Evolutionary conservation across 2,113 vertebrate genomes (phyloP).

Genomic region (Myotis lucifugus): DNA sequence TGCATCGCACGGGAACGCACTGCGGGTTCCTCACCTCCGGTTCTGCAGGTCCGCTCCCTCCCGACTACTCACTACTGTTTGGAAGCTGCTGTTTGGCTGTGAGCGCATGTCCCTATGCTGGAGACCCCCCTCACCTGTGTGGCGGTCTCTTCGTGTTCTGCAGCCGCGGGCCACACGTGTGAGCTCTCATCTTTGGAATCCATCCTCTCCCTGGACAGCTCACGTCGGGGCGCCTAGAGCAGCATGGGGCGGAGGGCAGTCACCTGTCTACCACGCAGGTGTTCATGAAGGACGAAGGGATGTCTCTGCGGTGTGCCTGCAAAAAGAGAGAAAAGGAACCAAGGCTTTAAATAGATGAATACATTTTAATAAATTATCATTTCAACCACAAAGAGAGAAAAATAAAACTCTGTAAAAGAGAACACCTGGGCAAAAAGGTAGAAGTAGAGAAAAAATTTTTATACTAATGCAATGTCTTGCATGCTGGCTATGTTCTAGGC

Average conservation of each 20-base stretch:
- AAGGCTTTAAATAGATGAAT: conserved; percentile 42
- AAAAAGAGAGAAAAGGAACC: conserved; percentile 29
- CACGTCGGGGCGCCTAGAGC: conserved; percentile 54
- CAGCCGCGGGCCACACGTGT: conserved; percentile 84
- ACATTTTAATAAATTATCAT: background rate
- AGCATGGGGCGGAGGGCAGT: conserved; percentile 61
- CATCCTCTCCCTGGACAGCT: conserved; percentile 77
- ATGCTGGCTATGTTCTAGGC: background rate
- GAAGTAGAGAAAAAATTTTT: conserved; percentile 25
- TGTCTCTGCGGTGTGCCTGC: conserved; percentile 75
- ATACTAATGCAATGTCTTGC: background rate
- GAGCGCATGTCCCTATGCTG: background rate
- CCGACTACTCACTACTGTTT: background rate
- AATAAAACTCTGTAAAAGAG: background rate
- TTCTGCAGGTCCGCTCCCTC: background rate
- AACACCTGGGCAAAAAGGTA: background rate
- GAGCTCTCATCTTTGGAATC: conserved; percentile 86
- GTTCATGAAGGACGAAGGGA: conserved; percentile 60
- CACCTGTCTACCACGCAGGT: conserved; percentile 76
- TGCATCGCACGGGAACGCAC: background rate
- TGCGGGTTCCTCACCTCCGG: background rate
- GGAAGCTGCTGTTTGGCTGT: background rate
- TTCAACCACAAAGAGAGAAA: background rate
- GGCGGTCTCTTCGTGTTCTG: conserved; percentile 83
- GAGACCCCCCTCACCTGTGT: conserved; percentile 83